These are phyloP conservation scores for Pelosia muscerda DNA, from an alignment of 2,888 invertebrate species.

Conservation along the genomic window DNA sequence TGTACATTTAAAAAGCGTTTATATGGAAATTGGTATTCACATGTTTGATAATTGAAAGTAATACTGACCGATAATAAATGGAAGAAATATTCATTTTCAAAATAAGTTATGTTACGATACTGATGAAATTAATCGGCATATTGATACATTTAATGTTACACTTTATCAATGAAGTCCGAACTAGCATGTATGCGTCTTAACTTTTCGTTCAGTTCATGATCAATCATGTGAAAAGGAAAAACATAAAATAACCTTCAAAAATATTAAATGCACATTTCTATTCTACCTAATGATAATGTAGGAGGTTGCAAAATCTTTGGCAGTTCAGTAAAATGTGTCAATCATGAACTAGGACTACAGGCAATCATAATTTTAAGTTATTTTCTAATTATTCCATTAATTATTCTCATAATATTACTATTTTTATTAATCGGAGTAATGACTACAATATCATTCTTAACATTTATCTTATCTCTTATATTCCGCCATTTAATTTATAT, in stretches of 20 bases:
- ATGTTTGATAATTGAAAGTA: background rate
- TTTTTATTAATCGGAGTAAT: conserved; percentile 24
- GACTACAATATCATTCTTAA: conserved; percentile 19
- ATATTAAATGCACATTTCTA: conserved; percentile 18
- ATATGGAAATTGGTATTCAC: background rate
- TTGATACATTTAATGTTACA: background rate
- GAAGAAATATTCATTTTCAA: background rate
- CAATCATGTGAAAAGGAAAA: background rate
- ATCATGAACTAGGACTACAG: conserved; percentile 37
- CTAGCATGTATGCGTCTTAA: background rate
- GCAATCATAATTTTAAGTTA: conserved; percentile 17
- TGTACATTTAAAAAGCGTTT: too few species aligned
- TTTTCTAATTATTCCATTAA: conserved; percentile 29
- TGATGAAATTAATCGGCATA: background rate
- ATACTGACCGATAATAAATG: background rate
- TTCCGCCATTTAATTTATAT: conserved; percentile 9
- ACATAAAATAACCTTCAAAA: background rate
- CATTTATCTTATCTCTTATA: conserved; percentile 25
- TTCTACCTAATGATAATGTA: background rate
- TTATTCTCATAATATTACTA: background rate
- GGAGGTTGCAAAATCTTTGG: background rate
- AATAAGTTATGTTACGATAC: background rate
- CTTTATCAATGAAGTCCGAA: background rate
- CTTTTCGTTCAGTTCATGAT: background rate
- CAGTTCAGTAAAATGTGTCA: background rate